phyloP scores from a whole-genome alignment of 2,888 invertebrate species.

The Caenorhabditis doughertyi region DNA sequence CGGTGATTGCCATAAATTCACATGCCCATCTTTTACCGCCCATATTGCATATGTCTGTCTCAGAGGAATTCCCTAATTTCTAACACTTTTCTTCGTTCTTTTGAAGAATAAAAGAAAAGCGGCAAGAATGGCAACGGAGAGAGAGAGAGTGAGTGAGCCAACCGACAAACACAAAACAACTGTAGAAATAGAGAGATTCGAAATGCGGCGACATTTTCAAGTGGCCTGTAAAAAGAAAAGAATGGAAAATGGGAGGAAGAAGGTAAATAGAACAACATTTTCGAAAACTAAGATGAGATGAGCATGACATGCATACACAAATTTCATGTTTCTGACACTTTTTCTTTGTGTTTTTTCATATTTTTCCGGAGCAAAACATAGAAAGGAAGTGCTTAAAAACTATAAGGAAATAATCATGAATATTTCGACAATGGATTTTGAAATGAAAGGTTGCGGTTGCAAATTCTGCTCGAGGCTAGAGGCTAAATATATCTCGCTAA shows the following conservation, averaged over 20 bases:
- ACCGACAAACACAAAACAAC: background rate
- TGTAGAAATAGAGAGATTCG: background rate
- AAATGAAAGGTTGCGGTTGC: too few species aligned
- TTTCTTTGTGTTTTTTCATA: background rate
- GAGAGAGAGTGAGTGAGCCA: slow-evolving; percentile 18
- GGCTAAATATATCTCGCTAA: background rate
- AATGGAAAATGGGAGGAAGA: background rate
- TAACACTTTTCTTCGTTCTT: too few species aligned
- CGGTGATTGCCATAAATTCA: too few species aligned
- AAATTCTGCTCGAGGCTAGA: background rate
- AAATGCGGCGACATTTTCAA: slow-evolving; percentile 48
- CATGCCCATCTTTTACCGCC: too few species aligned
- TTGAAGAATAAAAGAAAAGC: background rate
- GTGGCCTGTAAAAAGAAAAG: slow-evolving; percentile 18
- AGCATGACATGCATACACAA: slow-evolving; percentile 22
- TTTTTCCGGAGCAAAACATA: background rate
- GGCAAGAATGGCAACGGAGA: background rate
- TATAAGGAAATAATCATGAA: too few species aligned
- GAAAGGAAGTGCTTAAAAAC: too few species aligned
- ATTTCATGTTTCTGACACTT: slow-evolving; percentile 45
- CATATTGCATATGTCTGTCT: too few species aligned
- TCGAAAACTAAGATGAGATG: slow-evolving; percentile 50
- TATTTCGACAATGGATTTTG: too few species aligned
- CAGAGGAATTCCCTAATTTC: too few species aligned
- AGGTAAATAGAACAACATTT: slow-evolving; percentile 57